Conservation (phyloP, 2,888 invertebrate genomes). For the Thereva unica region DNA sequence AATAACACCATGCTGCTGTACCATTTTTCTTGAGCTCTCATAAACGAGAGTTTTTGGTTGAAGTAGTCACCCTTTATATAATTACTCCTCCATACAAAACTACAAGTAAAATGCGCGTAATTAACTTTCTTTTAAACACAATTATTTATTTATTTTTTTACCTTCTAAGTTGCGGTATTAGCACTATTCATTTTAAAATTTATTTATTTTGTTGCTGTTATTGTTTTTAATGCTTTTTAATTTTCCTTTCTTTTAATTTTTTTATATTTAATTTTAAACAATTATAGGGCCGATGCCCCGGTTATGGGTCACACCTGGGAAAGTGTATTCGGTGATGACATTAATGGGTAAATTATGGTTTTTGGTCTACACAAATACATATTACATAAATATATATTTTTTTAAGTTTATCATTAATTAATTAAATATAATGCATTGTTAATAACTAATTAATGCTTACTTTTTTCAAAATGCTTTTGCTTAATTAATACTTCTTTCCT, state of each 20-base stretch:
- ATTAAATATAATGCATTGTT: too few relatives aligned
- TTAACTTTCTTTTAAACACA: background rate
- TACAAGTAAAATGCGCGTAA: too few relatives aligned
- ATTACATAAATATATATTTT: too few relatives aligned
- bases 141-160: conserved; percentile 14
- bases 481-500: too few relatives aligned
- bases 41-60: conserved; percentile 16
- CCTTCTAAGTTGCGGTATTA: conserved; percentile 25
- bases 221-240: conserved; percentile 22
- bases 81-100: too few relatives aligned
- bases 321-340: conserved; percentile 76
- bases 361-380: background rate
- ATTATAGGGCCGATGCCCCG: conserved; percentile 93
- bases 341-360: conserved; percentile 70
- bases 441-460: too few relatives aligned
- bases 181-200: conserved; percentile 33
- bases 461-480: too few relatives aligned
- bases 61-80: conserved; percentile 1
- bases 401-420: too few relatives aligned
- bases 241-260: conserved; percentile 20
- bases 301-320: conserved; percentile 97
- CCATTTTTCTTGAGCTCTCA: conserved; percentile 9
- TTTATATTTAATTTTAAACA: conserved; percentile 42
- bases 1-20: conserved; percentile 23
- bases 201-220: conserved; percentile 14